These are phyloP conservation scores for Pseudopleuronectes americanus DNA, from an alignment of 2,797 vertebrate species.

Conservation along the genomic window DNA sequence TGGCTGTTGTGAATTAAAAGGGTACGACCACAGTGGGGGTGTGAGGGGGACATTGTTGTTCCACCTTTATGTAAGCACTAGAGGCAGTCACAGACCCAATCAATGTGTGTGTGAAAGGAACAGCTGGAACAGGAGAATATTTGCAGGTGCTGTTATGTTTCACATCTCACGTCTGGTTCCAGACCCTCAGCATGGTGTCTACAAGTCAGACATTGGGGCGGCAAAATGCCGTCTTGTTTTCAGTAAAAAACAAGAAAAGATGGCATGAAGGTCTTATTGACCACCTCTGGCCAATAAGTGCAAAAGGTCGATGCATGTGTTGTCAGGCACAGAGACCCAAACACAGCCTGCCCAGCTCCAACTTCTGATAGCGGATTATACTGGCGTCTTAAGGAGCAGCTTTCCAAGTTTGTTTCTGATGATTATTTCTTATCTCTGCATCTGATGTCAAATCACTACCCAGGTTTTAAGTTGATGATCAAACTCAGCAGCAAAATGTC, in stretches of 20 bases:
- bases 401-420: not conserved
- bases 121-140: not conserved
- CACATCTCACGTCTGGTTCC: not conserved
- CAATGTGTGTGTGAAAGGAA: not conserved
- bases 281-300: not conserved
- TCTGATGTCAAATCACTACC: not conserved
- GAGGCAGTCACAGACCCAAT: not conserved
- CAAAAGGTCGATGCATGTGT: not conserved
- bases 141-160: not conserved
- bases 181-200: not conserved
- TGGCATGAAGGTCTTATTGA: too few relatives aligned
- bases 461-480: constrained; percentile 14
- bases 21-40: too few relatives aligned
- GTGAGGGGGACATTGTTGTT: too few relatives aligned
- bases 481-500: constrained; percentile 30
- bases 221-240: not conserved
- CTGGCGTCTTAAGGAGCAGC: not conserved
- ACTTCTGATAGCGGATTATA: not conserved
- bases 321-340: not conserved
- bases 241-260: not conserved
- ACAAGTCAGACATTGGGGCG: not conserved
- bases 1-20: too few relatives aligned
- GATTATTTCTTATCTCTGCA: not conserved
- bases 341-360: not conserved
- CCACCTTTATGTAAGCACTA: too few relatives aligned